Percentiles rank a stretch among this genome's conserved stretches.
phyloP scores from a whole-genome alignment of 2,888 invertebrate genomes.

The Andricus curvator region DNA sequence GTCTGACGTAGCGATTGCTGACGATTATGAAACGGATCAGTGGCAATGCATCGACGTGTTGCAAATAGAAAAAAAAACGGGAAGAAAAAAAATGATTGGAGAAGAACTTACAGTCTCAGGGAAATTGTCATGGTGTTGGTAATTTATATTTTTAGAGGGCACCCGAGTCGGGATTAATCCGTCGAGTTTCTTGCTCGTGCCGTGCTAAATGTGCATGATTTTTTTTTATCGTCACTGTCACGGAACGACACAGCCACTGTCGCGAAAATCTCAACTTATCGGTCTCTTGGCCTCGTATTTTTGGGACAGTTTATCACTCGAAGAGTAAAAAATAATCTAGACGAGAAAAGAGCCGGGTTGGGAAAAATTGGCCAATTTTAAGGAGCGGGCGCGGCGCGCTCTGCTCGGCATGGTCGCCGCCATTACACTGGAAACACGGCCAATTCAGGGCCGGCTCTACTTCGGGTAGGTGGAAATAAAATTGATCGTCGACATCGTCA shows the following conservation, averaged over 20 bases:
- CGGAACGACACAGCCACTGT: not conserved
- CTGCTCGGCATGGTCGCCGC: slow-evolving; percentile 74
- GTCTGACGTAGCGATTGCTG: slow-evolving; percentile 37
- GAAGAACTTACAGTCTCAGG: slow-evolving; percentile 48
- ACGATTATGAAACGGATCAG: slow-evolving; percentile 45
- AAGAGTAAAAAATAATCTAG: not conserved
- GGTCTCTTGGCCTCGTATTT: not conserved
- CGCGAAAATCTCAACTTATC: not conserved
- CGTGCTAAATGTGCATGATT: slow-evolving; percentile 30
- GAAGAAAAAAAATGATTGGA: slow-evolving; percentile 34
- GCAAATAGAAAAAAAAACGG: slow-evolving; percentile 2
- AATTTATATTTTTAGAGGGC: slow-evolving; percentile 77
- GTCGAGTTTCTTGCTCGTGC: slow-evolving; percentile 23
- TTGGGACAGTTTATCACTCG: not conserved
- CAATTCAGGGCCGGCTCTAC: slow-evolving; percentile 65
- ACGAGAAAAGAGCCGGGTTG: not conserved
- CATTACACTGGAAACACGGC: slow-evolving; percentile 67
- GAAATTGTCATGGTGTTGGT: slow-evolving; percentile 5
- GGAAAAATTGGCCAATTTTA: slow-evolving; percentile 15
- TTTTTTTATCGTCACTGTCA: slow-evolving; percentile 24
- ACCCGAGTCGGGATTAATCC: slow-evolving; percentile 68
- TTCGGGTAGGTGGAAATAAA: slow-evolving; percentile 43
- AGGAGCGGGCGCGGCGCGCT: slow-evolving; percentile 74
- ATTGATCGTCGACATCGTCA: slow-evolving; percentile 21
- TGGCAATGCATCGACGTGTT: slow-evolving; percentile 47